These are phyloP conservation scores for Sebastes nivosus DNA, from an alignment of 2,797 vertebrate genomes.

Conservation along the genomic window DNA sequence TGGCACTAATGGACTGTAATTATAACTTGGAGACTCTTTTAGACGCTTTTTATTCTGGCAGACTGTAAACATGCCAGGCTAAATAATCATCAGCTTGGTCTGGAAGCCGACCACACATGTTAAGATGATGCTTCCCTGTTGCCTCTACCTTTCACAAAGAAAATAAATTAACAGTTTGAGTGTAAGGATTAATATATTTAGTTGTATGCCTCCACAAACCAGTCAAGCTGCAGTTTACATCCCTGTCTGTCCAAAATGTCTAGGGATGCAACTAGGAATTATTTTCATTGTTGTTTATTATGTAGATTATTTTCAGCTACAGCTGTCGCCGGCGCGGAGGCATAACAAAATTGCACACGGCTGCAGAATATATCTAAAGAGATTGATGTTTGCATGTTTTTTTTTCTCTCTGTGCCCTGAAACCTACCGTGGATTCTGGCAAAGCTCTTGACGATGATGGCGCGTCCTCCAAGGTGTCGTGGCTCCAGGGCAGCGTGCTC, in stretches of 20 bases:
- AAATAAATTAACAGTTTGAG: background rate
- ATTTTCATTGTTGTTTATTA: no score
- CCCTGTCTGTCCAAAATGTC: background rate
- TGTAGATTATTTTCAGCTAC: no score
- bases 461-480: conserved; percentile 91
- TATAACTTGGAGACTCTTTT: background rate
- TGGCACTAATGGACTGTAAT: conserved; percentile 6
- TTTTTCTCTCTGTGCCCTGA: background rate
- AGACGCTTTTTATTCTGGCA: background rate
- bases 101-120: background rate
- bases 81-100: conserved; percentile 3
- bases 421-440: conserved; percentile 93
- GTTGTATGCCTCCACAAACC: background rate
- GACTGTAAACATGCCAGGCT: background rate
- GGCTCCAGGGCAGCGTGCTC: conserved; percentile 95
- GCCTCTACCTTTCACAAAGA: background rate
- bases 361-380: background rate
- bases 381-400: background rate
- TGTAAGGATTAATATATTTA: background rate
- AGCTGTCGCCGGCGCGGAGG: background rate
- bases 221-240: background rate
- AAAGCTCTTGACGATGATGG: conserved; percentile 96
- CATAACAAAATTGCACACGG: background rate
- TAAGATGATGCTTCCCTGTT: background rate
- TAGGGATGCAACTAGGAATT: no score